Evolutionary conservation across 2,113 vertebrate species (phyloP).

Genomic region (Zosterops lateralis): DNA sequence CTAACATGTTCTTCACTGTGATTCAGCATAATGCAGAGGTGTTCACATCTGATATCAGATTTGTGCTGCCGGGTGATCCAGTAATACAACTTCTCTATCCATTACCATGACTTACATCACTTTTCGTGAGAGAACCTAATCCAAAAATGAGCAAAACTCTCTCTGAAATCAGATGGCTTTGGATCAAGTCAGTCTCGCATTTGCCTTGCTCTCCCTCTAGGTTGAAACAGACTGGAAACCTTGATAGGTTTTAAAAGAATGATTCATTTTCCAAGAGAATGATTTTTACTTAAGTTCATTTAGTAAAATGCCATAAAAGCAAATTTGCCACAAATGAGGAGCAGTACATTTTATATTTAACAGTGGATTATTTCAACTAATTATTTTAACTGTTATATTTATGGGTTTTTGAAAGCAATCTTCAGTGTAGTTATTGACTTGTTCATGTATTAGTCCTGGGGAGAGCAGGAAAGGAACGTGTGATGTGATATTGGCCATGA

Average conservation of each 20-base stretch:
- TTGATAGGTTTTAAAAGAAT: not conserved
- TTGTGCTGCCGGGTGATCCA: not conserved
- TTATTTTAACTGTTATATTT: not conserved
- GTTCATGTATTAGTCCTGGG: not conserved
- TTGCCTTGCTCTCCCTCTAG: not conserved
- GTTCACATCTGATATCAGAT: not conserved
- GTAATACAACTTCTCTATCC: not conserved
- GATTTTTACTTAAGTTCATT: not conserved
- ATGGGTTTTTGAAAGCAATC: not conserved
- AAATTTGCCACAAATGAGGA: not conserved
- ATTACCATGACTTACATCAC: not conserved
- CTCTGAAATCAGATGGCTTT: not conserved
- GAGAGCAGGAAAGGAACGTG: not conserved
- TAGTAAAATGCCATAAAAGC: not conserved
- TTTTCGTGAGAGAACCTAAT: not conserved
- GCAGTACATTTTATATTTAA: not conserved
- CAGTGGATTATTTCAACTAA: not conserved
- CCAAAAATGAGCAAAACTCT: not conserved
- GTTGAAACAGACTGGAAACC: not conserved
- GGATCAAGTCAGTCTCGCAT: not conserved
- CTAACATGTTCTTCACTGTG: not conserved
- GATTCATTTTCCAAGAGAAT: not conserved
- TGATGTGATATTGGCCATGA: not conserved
- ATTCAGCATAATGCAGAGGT: not conserved
- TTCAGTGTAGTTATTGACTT: not conserved